Base-by-base conservation (phyloP, 1,140 invertebrate genomes). In the Penaeus vannamei region DNA sequence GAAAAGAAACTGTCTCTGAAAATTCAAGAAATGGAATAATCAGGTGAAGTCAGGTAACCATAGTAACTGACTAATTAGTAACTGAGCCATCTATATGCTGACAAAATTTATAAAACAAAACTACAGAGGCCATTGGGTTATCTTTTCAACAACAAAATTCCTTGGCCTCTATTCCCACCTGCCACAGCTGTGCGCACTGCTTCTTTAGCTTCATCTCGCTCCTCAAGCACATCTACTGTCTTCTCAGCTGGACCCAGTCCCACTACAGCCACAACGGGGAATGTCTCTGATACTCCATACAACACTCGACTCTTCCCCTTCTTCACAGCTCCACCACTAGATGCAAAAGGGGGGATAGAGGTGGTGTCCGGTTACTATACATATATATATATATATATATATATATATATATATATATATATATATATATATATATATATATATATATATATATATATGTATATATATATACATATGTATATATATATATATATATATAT, bases 141-240 rank as follows among this genome's bases (percentile, higher is more conserved):
- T 7, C 36, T 42, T 42, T 42, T 2, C 36, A 42, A 42, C 4
- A 53, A 91, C 94, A 22, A 94, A 93, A 86, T 93, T 94, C 23
- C 60, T 22, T 59, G 62, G n/a, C 36, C 42, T n/a, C 36, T 53
- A 26, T 36, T 29, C 26, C 32, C 64, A 95, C 96, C 95, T 92
- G 96, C 95, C 26, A 96, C 95, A 60, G 96, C 96, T 29, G 93
- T 80, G 32, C 90, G 84, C 19, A 91, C 77, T 29, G 90, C 95
- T 92, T 97, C 96, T 82, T 94, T 95, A 29, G 94, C 94, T 92
- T 96, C 95, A 91, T 96, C 94, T 0, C 96, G 92, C 89, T 96
- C 94, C 92, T 97, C 96, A 17, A 94, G 92, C 87, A 95, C 93
- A 93, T 96, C 94, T 90, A 94, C 96, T 19, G 93, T 93, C 88